These are phyloP conservation scores for Neomonachus schauinslandi DNA, from an alignment of 2,113 vertebrate genomes.

Conservation along the genomic window DNA sequence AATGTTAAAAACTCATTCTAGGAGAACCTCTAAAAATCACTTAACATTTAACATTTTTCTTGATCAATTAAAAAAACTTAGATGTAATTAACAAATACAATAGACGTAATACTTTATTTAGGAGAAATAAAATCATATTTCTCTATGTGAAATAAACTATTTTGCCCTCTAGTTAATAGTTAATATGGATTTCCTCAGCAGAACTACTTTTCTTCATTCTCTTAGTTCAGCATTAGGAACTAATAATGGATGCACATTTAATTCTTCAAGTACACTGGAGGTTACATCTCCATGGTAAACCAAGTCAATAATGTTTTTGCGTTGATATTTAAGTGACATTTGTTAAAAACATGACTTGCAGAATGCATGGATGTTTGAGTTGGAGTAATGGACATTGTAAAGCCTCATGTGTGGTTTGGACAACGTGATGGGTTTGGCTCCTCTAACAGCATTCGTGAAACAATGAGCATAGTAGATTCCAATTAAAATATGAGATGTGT, in stretches of 20 bases:
- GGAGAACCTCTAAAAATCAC: neutral
- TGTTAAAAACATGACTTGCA: conserved; percentile 19
- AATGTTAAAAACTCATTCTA: conserved; percentile 54
- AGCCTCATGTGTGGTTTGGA: neutral
- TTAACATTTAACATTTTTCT: conserved; percentile 19
- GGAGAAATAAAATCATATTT: neutral
- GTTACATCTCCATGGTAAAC: neutral
- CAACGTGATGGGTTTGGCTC: conserved; percentile 51
- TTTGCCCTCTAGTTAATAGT: neutral
- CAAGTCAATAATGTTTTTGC: neutral
- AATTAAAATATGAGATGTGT: conserved; percentile 55
- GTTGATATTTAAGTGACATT: neutral
- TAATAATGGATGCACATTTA: neutral
- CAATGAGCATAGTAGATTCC: conserved; percentile 56
- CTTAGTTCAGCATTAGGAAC: neutral
- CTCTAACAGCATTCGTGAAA: conserved; percentile 57
- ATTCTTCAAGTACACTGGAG: neutral
- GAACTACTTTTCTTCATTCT: neutral
- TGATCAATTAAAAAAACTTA: conserved; percentile 13
- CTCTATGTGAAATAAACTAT: neutral
- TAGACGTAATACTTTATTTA: neutral
- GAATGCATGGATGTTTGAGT: neutral
- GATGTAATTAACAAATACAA: neutral
- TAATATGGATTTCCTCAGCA: neutral
- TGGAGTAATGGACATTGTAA: neutral